These are phyloP conservation scores for Picathartes gymnocephalus DNA, from an alignment of 2,113 vertebrate species.

Conservation along the genomic window DNA sequence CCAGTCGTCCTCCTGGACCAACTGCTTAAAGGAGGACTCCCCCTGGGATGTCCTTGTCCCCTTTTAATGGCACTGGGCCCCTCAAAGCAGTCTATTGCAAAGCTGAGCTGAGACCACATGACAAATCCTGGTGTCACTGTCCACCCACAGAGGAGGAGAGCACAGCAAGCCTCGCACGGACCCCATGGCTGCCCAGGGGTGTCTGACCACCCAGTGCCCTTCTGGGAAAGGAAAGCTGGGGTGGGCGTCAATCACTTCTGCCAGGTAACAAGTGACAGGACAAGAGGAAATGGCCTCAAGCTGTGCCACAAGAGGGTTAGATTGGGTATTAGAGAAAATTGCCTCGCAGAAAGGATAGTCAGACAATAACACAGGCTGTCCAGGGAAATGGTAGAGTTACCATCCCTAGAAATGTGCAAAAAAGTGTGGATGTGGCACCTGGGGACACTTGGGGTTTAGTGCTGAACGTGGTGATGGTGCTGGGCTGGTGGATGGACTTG, in stretches of 20 bases:
- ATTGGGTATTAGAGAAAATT: not conserved
- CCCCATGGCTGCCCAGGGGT: not conserved
- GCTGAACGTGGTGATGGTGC: not conserved
- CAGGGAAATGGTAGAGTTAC: not conserved
- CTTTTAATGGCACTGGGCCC: not conserved
- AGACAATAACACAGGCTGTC: not conserved
- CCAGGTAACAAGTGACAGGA: not conserved
- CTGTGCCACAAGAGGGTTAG: not conserved
- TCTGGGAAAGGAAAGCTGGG: not conserved
- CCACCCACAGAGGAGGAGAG: not conserved
- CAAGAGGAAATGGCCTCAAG: not conserved
- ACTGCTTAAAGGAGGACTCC: not conserved
- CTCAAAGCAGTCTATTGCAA: not conserved
- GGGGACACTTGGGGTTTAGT: rapidly evolving
- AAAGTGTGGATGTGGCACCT: not conserved
- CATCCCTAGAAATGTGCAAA: not conserved
- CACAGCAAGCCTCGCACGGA: not conserved
- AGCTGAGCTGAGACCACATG: not conserved
- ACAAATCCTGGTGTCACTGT: not conserved
- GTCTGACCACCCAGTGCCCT: not conserved
- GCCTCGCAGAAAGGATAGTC: not conserved
- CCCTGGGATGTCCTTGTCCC: not conserved
- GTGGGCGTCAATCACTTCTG: not conserved
- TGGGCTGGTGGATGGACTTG: not conserved
- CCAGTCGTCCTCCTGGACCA: not conserved